Base-by-base conservation (phyloP, 2,797 vertebrate genomes). In the Heterohyrax brucei region DNA sequence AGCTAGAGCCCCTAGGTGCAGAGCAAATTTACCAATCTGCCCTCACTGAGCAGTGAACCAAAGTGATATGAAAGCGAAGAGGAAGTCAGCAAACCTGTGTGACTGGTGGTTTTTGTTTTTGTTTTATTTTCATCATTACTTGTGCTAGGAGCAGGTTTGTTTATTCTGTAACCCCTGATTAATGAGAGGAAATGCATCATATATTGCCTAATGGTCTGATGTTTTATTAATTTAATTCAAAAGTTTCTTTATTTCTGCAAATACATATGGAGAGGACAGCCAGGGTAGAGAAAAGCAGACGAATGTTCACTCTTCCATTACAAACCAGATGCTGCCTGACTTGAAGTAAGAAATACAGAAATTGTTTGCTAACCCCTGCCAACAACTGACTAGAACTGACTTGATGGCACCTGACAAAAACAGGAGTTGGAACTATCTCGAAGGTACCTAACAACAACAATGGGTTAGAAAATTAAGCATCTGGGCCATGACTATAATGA, bases 251-350 rank as follows among this genome's bases (percentile, higher is more conserved):
- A 96, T 24, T 95, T 96, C 79, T 89, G 12, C 96, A 92, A 77
- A 68, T 92, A 70, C 90, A 95, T 95, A 96, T 89, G 92, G 78
- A 48, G 18, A 95, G 85, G 76, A 86, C 82, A 91, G 94, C 81
- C 70, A 87, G 39, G 70, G 61, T 44, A 95, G 48, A 89, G 70
- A 95, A 89, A 94, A n/a, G 86, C 82, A 96, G 91, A 95, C 79
- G 53, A 76, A 84, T 95, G 82, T 92, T 97, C 90, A 84, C n/a
- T 92, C 70, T 96, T 94, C 61, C 88, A 24, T 82, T 30, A 44
- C n/a, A 95, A 91, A 94, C 79, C 95, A 96, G 95, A 96, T 96
- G 95, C 90, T 96, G 88, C 88, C 91, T 93, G 84, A 80, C 85
- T 93, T 83, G 48, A 84, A 92, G 76, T 50, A 73, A 96, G 89